Evolutionary conservation across 2,888 invertebrate genomes (phyloP), one percentile per base, ranked within the genome.

Genomic region (Eupithecia vulgata): DNA sequence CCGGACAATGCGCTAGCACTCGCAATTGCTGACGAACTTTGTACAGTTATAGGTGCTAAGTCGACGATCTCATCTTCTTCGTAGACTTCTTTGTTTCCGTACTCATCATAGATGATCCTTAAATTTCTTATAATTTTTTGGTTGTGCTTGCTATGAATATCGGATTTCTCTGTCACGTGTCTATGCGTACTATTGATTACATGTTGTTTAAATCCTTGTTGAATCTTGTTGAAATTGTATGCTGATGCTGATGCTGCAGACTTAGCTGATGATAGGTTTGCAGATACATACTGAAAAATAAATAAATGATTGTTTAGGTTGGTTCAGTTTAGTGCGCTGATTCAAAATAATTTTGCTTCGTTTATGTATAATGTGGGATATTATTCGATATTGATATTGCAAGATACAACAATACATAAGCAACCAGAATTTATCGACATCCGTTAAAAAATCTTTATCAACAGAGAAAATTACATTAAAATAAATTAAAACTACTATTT

Each of bases 31-130:
- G 64, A 64, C 34, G 64, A 10, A 37, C 64, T 12, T 21, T n/a
- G 8, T 8, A 15, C 42, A 13, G 68, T 35, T 59, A 75, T 81
- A 68, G 80, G 76, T 35, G 83, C 76, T 71, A 80, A 83, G 48
- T 84, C 84, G 17, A 91, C 85, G 1, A 87, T 78, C 0, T 87
- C 82, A 78, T 92, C 91, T 77, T 88, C 83, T 80, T 92, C 91
- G n/a, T 77, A 79, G 10, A 92, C 80, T 0, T 67, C 78, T 78
- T 89, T 86, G 15, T 85, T 79, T 5, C 92, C 93, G 0, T 61
- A 17, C 2, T 81, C 83, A 70, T 91, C 90, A 0, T 78, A 76
- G 25, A 81, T 83, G 2, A 90, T 85, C 0, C 81, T 78, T 5
- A 89, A 77, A 0, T 77, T 87, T 76, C 80, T 82, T 40, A 21